Evolutionary conservation across 2,888 invertebrate species (phyloP).

Genomic region (Synanthedon andrenaeformis): DNA sequence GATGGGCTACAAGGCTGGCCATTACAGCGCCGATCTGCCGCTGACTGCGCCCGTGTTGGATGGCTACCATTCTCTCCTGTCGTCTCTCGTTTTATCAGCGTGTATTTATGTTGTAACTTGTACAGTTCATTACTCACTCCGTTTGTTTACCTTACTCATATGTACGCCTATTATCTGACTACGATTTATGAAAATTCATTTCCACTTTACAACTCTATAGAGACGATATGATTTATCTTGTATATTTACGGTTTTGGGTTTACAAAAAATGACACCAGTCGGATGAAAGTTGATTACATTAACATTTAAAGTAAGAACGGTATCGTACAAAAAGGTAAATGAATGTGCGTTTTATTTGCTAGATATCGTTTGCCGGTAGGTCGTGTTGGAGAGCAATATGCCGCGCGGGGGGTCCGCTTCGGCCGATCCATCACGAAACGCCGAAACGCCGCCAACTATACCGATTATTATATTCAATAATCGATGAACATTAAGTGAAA

Average conservation of each 20-base stretch:
- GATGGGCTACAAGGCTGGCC: conserved; percentile 61
- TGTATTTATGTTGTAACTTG: conserved; percentile 44
- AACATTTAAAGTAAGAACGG: background rate
- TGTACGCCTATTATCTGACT: conserved; percentile 24
- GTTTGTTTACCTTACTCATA: conserved; percentile 16
- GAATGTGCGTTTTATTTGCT: background rate
- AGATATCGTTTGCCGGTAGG: conserved; percentile 19
- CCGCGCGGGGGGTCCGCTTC: conserved; percentile 48
- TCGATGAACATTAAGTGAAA: conserved; percentile 66
- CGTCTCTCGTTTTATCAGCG: conserved; percentile 45
- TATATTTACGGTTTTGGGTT: background rate
- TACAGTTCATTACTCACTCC: conserved; percentile 34
- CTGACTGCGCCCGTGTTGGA: conserved; percentile 29
- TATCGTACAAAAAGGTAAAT: background rate
- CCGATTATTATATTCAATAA: conserved; percentile 61
- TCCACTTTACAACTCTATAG: background rate
- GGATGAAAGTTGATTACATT: background rate
- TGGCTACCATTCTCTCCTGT: conserved; percentile 50
- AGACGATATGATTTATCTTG: background rate
- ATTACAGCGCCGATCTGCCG: conserved; percentile 46
- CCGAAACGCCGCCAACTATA: conserved; percentile 50
- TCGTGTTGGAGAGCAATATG: conserved; percentile 36
- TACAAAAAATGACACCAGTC: too few relatives aligned
- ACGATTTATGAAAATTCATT: conserved; percentile 5
- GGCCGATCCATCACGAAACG: conserved; percentile 52